Percentiles rank a stretch among this genome's conserved stretches.
phyloP scores from a whole-genome alignment of 2,797 vertebrate genomes.

The Pseudochaenichthys georgianus region DNA sequence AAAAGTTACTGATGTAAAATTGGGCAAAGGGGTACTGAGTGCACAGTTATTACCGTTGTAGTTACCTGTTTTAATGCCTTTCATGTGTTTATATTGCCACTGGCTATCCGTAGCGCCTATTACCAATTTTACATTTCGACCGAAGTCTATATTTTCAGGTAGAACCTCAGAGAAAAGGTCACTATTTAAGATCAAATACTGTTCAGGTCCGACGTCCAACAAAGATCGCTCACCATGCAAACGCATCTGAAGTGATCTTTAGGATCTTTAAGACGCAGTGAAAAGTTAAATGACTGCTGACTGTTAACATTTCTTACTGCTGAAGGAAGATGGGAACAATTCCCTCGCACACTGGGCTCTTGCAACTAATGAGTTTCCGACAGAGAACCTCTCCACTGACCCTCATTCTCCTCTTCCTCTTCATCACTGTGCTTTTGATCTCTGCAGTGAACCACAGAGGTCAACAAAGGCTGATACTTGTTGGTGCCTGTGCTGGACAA shows the following conservation, averaged over 20 bases:
- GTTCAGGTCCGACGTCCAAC: constrained; percentile 15
- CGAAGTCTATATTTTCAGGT: constrained; percentile 29
- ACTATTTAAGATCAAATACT: constrained; percentile 31
- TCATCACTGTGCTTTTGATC: constrained; percentile 62
- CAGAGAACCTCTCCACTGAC: constrained; percentile 53
- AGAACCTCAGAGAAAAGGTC: constrained; percentile 24
- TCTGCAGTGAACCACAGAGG: constrained; percentile 38
- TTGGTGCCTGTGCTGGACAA: constrained; percentile 9
- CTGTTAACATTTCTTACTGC: constrained; percentile 30
- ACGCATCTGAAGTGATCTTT: constrained; percentile 31
- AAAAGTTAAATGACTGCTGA: constrained; percentile 48
- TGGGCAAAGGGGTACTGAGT: constrained; percentile 37
- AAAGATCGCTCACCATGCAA: constrained; percentile 3
- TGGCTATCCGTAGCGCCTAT: background rate
- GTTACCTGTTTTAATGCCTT: constrained; percentile 40
- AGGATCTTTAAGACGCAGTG: constrained; percentile 18
- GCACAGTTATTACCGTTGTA: constrained; percentile 33
- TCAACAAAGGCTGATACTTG: constrained; percentile 31
- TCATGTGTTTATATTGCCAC: constrained; percentile 30
- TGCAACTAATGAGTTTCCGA: constrained; percentile 69
- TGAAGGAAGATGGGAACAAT: constrained; percentile 50
- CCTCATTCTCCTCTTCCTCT: constrained; percentile 45
- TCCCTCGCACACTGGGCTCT: constrained; percentile 42
- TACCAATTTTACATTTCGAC: constrained; percentile 36
- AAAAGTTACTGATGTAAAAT: constrained; percentile 49